Evolutionary conservation across 2,888 invertebrate genomes (phyloP).

Genomic region (Clivina fossor): DNA sequence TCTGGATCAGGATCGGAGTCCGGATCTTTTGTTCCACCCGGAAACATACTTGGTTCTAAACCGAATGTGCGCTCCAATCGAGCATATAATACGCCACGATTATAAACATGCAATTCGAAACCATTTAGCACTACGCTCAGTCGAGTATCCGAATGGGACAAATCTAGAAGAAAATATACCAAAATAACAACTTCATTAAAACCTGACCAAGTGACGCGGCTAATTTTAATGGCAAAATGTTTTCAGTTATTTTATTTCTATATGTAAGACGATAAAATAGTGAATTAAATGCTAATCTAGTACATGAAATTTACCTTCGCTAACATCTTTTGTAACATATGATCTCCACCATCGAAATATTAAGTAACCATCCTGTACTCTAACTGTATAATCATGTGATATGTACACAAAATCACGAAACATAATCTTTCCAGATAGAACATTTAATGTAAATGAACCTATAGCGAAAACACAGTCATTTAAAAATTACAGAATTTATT

Average conservation of each 20-base stretch:
- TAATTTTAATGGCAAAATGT: no score
- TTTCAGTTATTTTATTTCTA: no score
- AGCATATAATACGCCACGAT: conserved; percentile 84
- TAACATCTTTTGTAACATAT: conserved; percentile 91
- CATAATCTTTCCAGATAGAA: conserved; percentile 98
- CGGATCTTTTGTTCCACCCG: conserved; percentile 41
- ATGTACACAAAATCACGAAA: conserved; percentile 94
- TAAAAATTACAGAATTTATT: conserved; percentile 43
- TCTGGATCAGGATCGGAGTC: conserved; percentile 3
- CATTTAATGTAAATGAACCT: conserved; percentile 94
- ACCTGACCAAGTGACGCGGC: background rate
- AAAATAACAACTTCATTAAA: conserved; percentile 11
- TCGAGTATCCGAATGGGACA: conserved; percentile 92
- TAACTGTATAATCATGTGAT: conserved; percentile 88
- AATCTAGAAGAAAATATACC: conserved; percentile 65
- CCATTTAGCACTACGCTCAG: conserved; percentile 90
- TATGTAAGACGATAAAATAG: no score
- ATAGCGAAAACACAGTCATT: conserved; percentile 44
- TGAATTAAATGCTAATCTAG: conserved; percentile 10
- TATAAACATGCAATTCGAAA: conserved; percentile 93
- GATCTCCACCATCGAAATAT: conserved; percentile 98
- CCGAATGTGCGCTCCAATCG: conserved; percentile 87
- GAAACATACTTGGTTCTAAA: conserved; percentile 75
- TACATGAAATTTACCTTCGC: conserved; percentile 70
- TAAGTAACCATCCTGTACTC: conserved; percentile 95